Conservation (phyloP, 2,888 invertebrate genomes). For the Pseudanteris insignis region DNA sequence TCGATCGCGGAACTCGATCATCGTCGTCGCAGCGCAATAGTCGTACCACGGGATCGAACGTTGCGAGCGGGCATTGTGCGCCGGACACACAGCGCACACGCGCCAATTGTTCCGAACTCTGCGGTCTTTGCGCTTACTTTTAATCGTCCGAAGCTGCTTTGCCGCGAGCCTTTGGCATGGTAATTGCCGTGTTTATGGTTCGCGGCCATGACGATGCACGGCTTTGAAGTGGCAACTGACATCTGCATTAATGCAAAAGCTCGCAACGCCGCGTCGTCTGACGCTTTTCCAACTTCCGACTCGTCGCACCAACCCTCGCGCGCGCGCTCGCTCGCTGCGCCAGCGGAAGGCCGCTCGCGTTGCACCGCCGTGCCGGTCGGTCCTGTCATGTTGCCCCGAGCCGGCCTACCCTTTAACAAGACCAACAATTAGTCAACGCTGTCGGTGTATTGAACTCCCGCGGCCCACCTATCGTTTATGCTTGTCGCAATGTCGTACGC, state of each 20-base stretch:
- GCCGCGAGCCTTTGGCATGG: slow-evolving; percentile 54
- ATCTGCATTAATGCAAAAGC: slow-evolving; percentile 56
- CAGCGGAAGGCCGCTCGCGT: slow-evolving; percentile 49
- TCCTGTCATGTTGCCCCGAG: slow-evolving; percentile 48
- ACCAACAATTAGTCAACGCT: slow-evolving; percentile 54
- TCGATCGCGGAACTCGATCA: slow-evolving; percentile 27
- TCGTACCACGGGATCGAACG: slow-evolving; percentile 25
- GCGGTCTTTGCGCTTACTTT: slow-evolving; percentile 46
- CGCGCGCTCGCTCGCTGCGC: too few relatives aligned
- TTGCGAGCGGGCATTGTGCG: slow-evolving; percentile 32
- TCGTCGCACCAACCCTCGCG: too few relatives aligned
- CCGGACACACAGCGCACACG: slow-evolving; percentile 33
- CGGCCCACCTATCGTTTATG: slow-evolving; percentile 37
- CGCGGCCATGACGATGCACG: slow-evolving; percentile 48
- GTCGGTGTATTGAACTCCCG: slow-evolving; percentile 31
- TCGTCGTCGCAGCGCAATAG: slow-evolving; percentile 30
- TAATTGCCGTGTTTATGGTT: slow-evolving; percentile 59
- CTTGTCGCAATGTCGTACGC: slow-evolving; percentile 12
- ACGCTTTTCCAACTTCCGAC: too few relatives aligned
- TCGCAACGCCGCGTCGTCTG: slow-evolving; percentile 45
- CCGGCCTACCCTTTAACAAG: slow-evolving; percentile 51
- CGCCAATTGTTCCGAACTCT: slow-evolving; percentile 32
- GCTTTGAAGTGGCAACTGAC: slow-evolving; percentile 57
- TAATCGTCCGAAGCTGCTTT: slow-evolving; percentile 34
- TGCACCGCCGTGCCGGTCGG: slow-evolving; percentile 38